Evolutionary conservation across 2,888 invertebrate genomes (phyloP).

Genomic region (Erpobdella octoculata): DNA sequence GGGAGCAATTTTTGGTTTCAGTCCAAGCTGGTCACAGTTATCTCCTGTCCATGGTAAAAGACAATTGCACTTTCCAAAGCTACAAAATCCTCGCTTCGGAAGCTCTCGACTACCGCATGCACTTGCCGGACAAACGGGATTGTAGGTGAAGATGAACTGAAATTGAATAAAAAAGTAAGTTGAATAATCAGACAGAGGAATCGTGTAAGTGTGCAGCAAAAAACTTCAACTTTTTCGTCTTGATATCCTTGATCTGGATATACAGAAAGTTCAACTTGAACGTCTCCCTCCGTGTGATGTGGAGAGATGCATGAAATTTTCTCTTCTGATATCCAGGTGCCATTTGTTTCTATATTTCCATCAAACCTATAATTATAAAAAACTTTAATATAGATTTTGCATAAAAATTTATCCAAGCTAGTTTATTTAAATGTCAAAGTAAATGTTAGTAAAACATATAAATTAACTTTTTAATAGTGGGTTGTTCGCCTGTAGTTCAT

Average conservation of each 20-base stretch:
- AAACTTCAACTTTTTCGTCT: slow-evolving; percentile 14
- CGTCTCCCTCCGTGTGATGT: slow-evolving; percentile 18
- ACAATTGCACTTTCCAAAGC: slow-evolving; percentile 39
- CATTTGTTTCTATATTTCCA: slow-evolving; percentile 27
- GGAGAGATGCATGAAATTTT: slow-evolving; percentile 32
- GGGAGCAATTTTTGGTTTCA: slow-evolving; percentile 22
- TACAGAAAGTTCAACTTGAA: slow-evolving; percentile 30
- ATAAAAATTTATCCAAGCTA: too few species aligned
- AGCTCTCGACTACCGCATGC: slow-evolving; percentile 35
- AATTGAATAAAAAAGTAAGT: slow-evolving; percentile 15
- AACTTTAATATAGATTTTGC: too few species aligned
- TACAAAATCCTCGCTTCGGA: slow-evolving; percentile 38
- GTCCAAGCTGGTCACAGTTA: slow-evolving; percentile 33
- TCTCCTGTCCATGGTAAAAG: slow-evolving; percentile 38
- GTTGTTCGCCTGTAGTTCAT: too few species aligned
- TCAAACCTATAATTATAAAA: slow-evolving; percentile 31
- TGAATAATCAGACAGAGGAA: too few species aligned
- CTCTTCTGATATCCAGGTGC: slow-evolving; percentile 33
- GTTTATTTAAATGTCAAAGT: too few species aligned
- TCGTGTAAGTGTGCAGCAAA: too few species aligned
- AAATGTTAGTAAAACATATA: too few species aligned
- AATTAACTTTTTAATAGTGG: too few species aligned
- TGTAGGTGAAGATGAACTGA: slow-evolving; percentile 35
- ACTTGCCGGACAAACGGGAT: slow-evolving; percentile 36
- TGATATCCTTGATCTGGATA: slow-evolving; percentile 24